A percentile compares a stretch with the other conserved stretches of the same genome.
These are phyloP conservation scores for Seriola rivoliana DNA, from an alignment of 2,113 vertebrate species.

Conservation along the genomic window DNA sequence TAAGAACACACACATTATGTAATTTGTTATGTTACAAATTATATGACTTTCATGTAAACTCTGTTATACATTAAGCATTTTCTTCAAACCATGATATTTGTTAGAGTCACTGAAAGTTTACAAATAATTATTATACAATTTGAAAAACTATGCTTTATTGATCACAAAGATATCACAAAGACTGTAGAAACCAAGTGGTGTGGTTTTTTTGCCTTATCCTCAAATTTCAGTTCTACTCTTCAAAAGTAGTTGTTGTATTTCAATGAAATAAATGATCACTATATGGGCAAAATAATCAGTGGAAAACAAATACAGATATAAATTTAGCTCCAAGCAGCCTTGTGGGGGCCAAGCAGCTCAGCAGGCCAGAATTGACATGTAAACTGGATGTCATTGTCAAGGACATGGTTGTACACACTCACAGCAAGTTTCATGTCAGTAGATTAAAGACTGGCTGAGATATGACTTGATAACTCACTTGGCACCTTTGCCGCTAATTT, in stretches of 20 bases:
- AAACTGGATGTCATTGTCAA: too few species aligned
- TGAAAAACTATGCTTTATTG: background rate
- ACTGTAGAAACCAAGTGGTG: background rate
- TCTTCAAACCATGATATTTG: background rate
- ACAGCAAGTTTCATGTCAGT: too few species aligned
- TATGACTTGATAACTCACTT: too few species aligned
- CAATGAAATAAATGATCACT: background rate
- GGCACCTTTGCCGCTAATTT: too few species aligned
- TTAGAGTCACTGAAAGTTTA: background rate
- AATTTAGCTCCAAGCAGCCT: too few species aligned
- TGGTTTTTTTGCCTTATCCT: too few species aligned
- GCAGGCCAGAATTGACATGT: too few species aligned
- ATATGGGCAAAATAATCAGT: background rate
- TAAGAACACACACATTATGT: slow-evolving; percentile 58
- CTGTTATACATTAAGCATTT: background rate
- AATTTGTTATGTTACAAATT: background rate
- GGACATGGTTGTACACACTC: too few species aligned
- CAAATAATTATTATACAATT: background rate
- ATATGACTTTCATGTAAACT: background rate
- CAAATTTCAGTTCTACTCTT: too few species aligned
- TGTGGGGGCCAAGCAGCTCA: too few species aligned
- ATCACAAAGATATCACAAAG: background rate
- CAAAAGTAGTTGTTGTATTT: background rate
- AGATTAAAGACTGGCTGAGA: too few species aligned
- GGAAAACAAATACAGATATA: slow-evolving; percentile 23